phyloP scores from a whole-genome alignment of 2,888 invertebrate species.

The Drosophila antonietae region DNA sequence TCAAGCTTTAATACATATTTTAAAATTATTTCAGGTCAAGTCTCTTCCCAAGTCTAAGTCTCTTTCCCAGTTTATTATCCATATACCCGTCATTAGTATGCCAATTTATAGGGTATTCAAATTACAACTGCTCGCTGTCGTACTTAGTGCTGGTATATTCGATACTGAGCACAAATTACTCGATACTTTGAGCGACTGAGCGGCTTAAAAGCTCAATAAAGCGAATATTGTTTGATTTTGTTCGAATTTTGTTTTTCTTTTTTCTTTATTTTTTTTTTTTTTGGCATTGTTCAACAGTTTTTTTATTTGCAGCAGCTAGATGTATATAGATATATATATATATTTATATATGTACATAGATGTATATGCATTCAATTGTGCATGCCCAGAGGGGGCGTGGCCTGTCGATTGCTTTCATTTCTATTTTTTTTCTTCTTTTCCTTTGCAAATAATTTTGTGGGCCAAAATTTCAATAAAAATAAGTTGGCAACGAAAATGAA shows the following conservation, averaged over 20 bases:
- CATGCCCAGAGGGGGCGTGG: slow-evolving; percentile 35
- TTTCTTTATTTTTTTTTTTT: slow-evolving; percentile 12
- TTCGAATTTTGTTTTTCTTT: slow-evolving; percentile 31
- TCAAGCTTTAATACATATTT: too few species aligned
- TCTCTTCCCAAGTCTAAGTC: too few species aligned
- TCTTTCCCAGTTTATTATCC: too few species aligned
- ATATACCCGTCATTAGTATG: neutral
- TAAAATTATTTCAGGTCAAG: too few species aligned
- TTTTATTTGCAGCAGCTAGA: neutral
- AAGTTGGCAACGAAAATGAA: slow-evolving; percentile 26
- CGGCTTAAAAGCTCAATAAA: slow-evolving; percentile 72
- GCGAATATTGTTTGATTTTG: slow-evolving; percentile 69
- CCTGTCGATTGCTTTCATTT: slow-evolving; percentile 9
- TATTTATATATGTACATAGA: neutral
- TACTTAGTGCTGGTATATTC: slow-evolving; percentile 6
- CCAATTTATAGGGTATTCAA: slow-evolving; percentile 3
- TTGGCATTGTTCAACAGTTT: slow-evolving; percentile 28
- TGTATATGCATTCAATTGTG: slow-evolving; percentile 45
- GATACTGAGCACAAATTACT: slow-evolving; percentile 16
- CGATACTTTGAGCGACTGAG: slow-evolving; percentile 42
- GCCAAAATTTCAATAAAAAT: slow-evolving; percentile 52
- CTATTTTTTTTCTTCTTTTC: neutral
- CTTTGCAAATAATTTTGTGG: slow-evolving; percentile 60
- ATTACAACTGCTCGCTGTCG: slow-evolving; percentile 6
- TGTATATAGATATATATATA: neutral